phyloP scores from a whole-genome alignment of 1,140 invertebrate genomes.

The Pogonomyrmex barbatus region DNA sequence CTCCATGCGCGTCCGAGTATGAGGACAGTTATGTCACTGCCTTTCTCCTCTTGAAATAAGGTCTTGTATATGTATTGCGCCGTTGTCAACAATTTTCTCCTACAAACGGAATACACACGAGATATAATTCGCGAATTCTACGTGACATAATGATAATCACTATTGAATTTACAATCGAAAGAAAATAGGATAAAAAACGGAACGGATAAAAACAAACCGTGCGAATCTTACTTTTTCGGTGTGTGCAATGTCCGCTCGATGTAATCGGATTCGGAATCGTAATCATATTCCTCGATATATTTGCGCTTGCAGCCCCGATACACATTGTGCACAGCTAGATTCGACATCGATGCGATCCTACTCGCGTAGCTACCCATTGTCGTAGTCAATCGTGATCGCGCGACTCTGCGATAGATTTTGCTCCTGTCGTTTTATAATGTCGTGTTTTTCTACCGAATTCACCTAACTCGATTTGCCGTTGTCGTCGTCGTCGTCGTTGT shows the following conservation, averaged over 20 bases:
- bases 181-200: not conserved
- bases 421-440: not conserved
- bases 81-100: conserved; percentile 91
- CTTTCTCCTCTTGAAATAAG: conserved; percentile 91
- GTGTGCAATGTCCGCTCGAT: conserved; percentile 85
- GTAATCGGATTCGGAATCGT: conserved; percentile 82
- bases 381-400: not conserved
- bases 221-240: conserved; percentile 81
- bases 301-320: conserved; percentile 84
- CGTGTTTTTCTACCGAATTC: not conserved
- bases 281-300: conserved; percentile 83
- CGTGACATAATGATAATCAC: not conserved
- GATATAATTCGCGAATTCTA: not conserved
- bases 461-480: not conserved
- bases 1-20: conserved; percentile 91
- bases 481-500: not conserved
- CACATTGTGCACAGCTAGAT: conserved; percentile 82
- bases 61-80: conserved; percentile 93
- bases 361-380: conserved; percentile 84
- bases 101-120: conserved; percentile 76
- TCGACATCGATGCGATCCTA: conserved; percentile 82
- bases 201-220: not conserved
- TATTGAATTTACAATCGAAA: not conserved
- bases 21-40: conserved; percentile 91
- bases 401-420: not conserved